These are phyloP conservation scores for Gobio gobio DNA, from an alignment of 2,113 vertebrate genomes.

Conservation along the genomic window DNA sequence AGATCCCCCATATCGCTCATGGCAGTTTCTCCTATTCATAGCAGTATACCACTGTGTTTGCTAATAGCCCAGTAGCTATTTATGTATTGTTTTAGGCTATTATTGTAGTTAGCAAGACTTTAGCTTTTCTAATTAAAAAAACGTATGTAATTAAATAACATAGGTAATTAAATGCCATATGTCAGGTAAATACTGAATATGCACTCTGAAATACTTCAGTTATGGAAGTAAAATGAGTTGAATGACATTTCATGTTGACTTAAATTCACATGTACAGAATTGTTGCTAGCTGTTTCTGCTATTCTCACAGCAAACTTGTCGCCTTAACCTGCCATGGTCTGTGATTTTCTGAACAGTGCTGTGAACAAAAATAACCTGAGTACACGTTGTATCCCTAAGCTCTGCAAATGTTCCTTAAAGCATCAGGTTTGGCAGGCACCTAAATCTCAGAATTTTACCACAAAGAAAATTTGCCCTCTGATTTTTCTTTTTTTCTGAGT, in stretches of 20 bases:
- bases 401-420: not conserved
- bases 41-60: not conserved
- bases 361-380: not conserved
- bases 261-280: not conserved
- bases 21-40: not conserved
- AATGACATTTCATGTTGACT: not conserved
- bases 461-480: not conserved
- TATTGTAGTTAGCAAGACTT: not conserved
- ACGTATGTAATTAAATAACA: not conserved
- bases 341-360: not conserved
- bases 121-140: not conserved
- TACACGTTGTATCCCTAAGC: not conserved
- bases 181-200: no score
- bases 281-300: not conserved
- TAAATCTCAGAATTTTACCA: slow-evolving; percentile 9
- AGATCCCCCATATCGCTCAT: not conserved
- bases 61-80: not conserved
- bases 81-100: not conserved
- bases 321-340: not conserved
- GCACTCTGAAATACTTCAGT: not conserved
- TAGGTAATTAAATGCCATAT: no score
- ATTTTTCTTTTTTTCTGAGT: not conserved
- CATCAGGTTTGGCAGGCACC: not conserved
- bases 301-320: not conserved
- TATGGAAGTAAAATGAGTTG: not conserved